Percentiles rank a stretch among this genome's conserved stretches.
Conservation (phyloP, 2,797 vertebrate species). For the Gobionotothen gibberifrons region DNA sequence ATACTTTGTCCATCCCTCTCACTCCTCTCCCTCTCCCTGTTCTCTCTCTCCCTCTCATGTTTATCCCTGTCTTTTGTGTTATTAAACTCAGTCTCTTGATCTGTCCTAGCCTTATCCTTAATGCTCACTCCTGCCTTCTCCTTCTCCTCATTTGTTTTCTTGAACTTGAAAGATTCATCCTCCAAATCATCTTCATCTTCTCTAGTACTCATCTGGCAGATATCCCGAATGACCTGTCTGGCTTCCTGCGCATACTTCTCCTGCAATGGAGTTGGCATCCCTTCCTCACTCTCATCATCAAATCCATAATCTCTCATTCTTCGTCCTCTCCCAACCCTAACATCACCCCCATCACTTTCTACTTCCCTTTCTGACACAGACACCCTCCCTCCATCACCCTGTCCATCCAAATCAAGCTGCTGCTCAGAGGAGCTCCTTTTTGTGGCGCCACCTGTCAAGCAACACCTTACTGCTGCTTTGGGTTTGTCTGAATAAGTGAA, state of each 20-base stretch:
- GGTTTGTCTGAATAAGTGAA: conserved; percentile 94
- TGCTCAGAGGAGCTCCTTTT: conserved; percentile 94
- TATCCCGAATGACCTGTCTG: conserved; percentile 95
- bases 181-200: conserved; percentile 81
- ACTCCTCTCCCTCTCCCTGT: conserved; percentile 65
- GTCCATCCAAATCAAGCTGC: conserved; percentile 80
- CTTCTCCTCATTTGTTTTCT: conserved; percentile 48
- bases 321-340: conserved; percentile 64
- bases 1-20: conserved; percentile 73
- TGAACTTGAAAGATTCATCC: conserved; percentile 61
- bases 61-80: conserved; percentile 69
- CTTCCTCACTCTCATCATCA: conserved; percentile 73
- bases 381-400: conserved; percentile 69
- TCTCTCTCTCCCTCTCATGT: conserved; percentile 70
- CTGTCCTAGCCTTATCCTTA: conserved; percentile 45
- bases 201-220: conserved; percentile 91
- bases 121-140: conserved; percentile 25
- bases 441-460: conserved; percentile 76
- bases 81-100: conserved; percentile 50
- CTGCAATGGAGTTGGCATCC: conserved; percentile 85
- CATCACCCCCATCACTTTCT: conserved; percentile 81
- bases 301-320: conserved; percentile 66
- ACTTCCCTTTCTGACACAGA: conserved; percentile 78
- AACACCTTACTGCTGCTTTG: conserved; percentile 61
- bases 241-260: conserved; percentile 95